Evolutionary conservation across 1,140 invertebrate genomes (phyloP).

Genomic region (Spodoptera frugiperda): DNA sequence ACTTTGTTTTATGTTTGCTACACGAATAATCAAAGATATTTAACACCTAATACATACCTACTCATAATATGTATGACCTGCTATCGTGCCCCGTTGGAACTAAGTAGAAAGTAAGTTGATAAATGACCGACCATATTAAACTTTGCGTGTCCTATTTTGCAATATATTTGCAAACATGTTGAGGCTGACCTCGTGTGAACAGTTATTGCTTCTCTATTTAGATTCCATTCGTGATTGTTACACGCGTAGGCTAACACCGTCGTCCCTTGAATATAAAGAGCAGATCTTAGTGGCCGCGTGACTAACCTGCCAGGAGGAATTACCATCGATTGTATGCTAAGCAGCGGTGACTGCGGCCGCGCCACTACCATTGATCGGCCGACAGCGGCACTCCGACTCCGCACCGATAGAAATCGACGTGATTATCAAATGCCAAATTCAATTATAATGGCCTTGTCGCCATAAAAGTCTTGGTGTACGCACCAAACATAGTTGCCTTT

Average conservation of each 20-base stretch:
- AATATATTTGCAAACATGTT: conserved; percentile 77
- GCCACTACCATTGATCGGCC: conserved; percentile 38
- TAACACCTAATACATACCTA: conserved; percentile 24
- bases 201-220: conserved; percentile 79
- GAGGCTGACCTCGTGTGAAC: conserved; percentile 76
- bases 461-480: conserved; percentile 29
- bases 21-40: conserved; percentile 4
- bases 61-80: not conserved
- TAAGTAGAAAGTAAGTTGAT: conserved; percentile 41
- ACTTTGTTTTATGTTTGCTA: conserved; percentile 24
- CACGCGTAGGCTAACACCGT: conserved; percentile 71
- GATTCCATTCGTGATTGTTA: conserved; percentile 70
- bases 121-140: conserved; percentile 21
- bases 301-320: conserved; percentile 78
- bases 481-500: conserved; percentile 41
- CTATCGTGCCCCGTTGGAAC: not conserved
- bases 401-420: conserved; percentile 5
- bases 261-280: conserved; percentile 72
- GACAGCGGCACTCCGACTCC: conserved; percentile 1
- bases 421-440: conserved; percentile 44
- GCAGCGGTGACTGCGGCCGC: conserved; percentile 51
- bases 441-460: conserved; percentile 43
- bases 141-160: conserved; percentile 63
- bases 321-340: conserved; percentile 83
- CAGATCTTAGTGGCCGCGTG: conserved; percentile 74